Percentiles rank a stretch among this genome's conserved stretches.
These are phyloP conservation scores for Anodontia alba DNA, from an alignment of 2,888 invertebrate species.

Conservation along the genomic window DNA sequence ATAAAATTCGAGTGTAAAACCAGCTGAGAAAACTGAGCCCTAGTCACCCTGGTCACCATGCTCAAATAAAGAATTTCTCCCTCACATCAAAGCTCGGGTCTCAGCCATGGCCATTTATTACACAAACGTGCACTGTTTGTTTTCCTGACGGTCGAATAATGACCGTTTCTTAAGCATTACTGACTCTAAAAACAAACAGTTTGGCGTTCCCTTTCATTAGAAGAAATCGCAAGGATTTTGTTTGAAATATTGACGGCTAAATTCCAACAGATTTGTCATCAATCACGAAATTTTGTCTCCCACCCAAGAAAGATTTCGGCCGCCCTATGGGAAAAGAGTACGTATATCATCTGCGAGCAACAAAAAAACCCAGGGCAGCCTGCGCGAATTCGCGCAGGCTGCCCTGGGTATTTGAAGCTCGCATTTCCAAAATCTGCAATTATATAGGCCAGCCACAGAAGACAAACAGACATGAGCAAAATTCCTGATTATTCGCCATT, in stretches of 20 bases:
- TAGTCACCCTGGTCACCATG: too few species aligned
- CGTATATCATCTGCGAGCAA: too few species aligned
- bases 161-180: not conserved
- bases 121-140: constrained; percentile 4
- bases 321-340: too few species aligned
- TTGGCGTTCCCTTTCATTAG: constrained; percentile 10
- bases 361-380: too few species aligned
- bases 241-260: constrained; percentile 3
- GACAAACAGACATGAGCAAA: too few species aligned
- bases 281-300: not conserved
- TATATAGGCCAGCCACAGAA: too few species aligned
- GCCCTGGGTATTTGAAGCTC: too few species aligned
- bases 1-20: too few species aligned
- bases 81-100: not conserved
- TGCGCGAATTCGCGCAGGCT: too few species aligned
- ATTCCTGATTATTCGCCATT: too few species aligned
- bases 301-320: not conserved
- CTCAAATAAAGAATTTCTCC: not conserved
- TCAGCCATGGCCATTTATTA: not conserved
- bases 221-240: not conserved
- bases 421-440: too few species aligned
- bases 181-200: constrained; percentile 8
- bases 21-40: too few species aligned
- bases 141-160: constrained; percentile 3
- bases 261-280: constrained; percentile 5